A percentile compares a stretch with the other conserved stretches of the same genome.
These are phyloP conservation scores for Talpa occidentalis DNA, from an alignment of 2,113 vertebrate species.

Conservation along the genomic window DNA sequence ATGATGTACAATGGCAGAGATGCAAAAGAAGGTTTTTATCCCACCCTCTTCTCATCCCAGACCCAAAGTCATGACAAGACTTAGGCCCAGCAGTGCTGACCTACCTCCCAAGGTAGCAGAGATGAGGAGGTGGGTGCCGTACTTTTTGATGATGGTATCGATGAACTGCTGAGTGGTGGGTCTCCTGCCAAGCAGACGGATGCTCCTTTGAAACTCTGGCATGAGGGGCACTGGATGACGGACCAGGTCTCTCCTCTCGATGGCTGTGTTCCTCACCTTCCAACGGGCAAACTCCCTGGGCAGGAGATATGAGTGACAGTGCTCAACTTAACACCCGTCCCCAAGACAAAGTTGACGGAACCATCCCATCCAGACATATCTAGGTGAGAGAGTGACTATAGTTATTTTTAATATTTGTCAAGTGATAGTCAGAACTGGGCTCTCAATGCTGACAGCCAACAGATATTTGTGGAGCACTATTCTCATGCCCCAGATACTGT, in stretches of 20 bases:
- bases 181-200: slow-evolving; percentile 96
- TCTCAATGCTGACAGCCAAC: background rate
- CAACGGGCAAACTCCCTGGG: slow-evolving; percentile 99
- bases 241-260: slow-evolving; percentile 96
- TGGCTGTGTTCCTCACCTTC: slow-evolving; percentile 99
- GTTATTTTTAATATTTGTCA: background rate
- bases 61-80: background rate
- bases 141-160: slow-evolving; percentile 99
- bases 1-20: background rate
- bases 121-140: slow-evolving; percentile 99
- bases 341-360: background rate
- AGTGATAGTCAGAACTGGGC: background rate
- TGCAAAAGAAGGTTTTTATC: background rate
- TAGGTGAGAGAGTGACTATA: background rate
- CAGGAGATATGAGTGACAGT: slow-evolving; percentile 35
- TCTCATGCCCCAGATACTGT: background rate
- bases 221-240: slow-evolving; percentile 97
- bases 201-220: slow-evolving; percentile 98
- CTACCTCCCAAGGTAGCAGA: slow-evolving; percentile 99
- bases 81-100: slow-evolving; percentile 48
- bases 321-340: background rate
- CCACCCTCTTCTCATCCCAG: background rate
- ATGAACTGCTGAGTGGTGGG: slow-evolving; percentile 99
- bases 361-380: background rate
- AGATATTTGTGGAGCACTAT: background rate